Evolutionary conservation across 2,113 vertebrate genomes (phyloP), one percentile per base, ranked within the genome.

Genomic region (Numenius arquata): DNA sequence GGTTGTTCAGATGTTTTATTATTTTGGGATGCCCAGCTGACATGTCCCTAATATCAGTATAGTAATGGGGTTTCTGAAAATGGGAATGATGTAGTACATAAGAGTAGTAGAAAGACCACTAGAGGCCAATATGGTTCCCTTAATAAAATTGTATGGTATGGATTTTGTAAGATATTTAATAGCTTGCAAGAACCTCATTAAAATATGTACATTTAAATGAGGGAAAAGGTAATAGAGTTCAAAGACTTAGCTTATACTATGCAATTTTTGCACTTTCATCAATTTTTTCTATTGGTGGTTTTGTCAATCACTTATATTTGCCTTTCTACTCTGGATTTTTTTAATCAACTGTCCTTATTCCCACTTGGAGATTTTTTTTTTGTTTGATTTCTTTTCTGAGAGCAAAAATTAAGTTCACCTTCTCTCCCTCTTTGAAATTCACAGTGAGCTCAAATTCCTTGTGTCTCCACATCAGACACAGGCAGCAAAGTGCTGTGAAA

Each of bases 11-110:
- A 25, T n/a, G 1, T 78, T 88, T 86, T 48, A n/a, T n/a, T 93
- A 26, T 85, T 95, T 93, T 84, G 18, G 58, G 36, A 83, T 85
- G 59, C 32, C 27, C 59, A 81, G 27, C 3, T 85, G 79, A 34
- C 78, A 40, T 26, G 17, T 65, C 52, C 76, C 19, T 47, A 84
- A 55, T 85, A 87, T 71, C 84, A 2, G 2, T 30, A 78, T n/a
- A 30, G 78, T 87, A 80, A 74, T 3, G 38, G 38, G 15, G 10
- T 91, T 97, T 23, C 61, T 97, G 88, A 91, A 96, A 96, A 90
- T 38, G 45, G 79, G 59, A 78, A 38, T 92, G 43, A 70, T 2
- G 2, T 75, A 63, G 58, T 48, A 38, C 13, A 8, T 89, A 88
- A 91, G 48, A 71, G 43, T 50, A 90, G 16, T 87, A 83, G 71